phyloP scores from a whole-genome alignment of 92 coral and sea anemone genomes.

The Bergia puertoricense region DNA sequence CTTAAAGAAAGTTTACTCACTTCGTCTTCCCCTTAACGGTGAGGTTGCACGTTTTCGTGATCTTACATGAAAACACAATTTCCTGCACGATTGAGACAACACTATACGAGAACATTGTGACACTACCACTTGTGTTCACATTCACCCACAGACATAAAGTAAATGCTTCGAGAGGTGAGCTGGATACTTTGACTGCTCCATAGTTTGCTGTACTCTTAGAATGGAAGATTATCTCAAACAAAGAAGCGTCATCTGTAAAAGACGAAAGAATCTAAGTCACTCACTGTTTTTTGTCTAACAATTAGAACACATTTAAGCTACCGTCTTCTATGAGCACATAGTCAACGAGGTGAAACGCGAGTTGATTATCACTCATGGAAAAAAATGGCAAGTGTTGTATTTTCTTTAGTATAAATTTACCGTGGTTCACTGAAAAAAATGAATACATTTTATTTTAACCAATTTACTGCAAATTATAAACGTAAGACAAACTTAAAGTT shows the following conservation, averaged over 20 bases:
- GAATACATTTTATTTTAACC: no score
- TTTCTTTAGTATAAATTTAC: no score
- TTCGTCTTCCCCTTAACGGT: background rate
- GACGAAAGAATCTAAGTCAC: background rate
- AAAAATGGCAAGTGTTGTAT: no score
- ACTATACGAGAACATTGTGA: constrained; percentile 1
- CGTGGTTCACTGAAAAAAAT: no score
- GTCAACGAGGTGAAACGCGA: no score
- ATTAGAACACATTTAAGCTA: no score
- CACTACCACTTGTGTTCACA: background rate
- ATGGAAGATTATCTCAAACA: constrained; percentile 8
- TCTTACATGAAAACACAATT: background rate
- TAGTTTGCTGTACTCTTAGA: constrained; percentile 16
- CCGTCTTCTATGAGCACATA: no score
- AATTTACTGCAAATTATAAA: no score
- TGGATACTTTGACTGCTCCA: background rate
- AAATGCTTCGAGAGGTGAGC: constrained; percentile 4
- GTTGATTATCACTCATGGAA: no score
- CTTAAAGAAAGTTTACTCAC: background rate
- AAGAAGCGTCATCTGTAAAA: background rate
- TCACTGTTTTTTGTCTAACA: no score
- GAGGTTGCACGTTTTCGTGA: background rate
- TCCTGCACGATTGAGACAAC: background rate
- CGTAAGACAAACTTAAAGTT: no score
- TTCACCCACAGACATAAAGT: constrained; percentile 12